Evolutionary conservation across 1,140 invertebrate species (phyloP).

Genomic region (Zaprionus tsacasi): DNA sequence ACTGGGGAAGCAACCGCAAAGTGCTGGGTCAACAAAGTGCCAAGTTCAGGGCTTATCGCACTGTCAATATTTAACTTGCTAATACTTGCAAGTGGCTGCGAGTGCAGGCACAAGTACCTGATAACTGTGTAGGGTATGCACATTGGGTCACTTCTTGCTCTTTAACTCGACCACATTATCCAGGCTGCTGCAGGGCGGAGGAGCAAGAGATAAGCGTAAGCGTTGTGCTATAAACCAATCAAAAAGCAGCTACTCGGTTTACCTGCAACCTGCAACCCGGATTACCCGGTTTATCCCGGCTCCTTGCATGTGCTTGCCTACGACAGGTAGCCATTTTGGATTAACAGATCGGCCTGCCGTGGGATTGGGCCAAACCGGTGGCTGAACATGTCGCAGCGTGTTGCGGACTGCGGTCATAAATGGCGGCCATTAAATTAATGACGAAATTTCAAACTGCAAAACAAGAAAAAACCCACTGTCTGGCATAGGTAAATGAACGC

Average conservation of each 20-base stretch:
- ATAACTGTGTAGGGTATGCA: slow-evolving; percentile 1
- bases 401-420: neutral
- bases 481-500: neutral
- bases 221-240: slow-evolving; percentile 24
- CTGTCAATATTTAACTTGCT: slow-evolving; percentile 20
- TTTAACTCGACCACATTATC: neutral
- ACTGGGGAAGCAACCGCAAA: neutral
- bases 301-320: neutral
- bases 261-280: slow-evolving; percentile 3
- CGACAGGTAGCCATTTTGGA: neutral
- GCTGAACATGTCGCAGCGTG: slow-evolving; percentile 2
- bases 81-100: neutral
- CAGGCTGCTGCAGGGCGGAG: neutral
- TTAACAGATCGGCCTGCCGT: neutral
- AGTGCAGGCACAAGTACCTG: slow-evolving; percentile 2
- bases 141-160: neutral
- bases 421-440: slow-evolving; percentile 26
- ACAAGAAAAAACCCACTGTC: neutral
- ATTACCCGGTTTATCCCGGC: slow-evolving; percentile 15
- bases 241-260: neutral
- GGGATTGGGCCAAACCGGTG: neutral
- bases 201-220: neutral
- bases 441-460: slow-evolving; percentile 1
- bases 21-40: slow-evolving; percentile 7
- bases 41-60: slow-evolving; percentile 36